phyloP scores from a whole-genome alignment of 92 coral and sea anemone species.

The Siderastrea radians region DNA sequence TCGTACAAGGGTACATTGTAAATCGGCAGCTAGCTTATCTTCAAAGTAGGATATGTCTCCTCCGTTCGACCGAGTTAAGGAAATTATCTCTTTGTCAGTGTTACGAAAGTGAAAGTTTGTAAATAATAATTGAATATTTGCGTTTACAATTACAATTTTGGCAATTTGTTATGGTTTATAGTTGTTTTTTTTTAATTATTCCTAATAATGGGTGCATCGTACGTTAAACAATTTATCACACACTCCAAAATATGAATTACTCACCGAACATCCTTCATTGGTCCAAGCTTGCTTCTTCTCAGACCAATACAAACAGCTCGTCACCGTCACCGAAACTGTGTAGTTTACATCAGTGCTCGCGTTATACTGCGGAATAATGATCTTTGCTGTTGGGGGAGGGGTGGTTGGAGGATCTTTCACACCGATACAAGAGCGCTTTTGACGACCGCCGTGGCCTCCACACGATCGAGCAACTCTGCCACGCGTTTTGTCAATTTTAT shows the following conservation, averaged over 20 bases:
- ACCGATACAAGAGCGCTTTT: conserved; percentile 79
- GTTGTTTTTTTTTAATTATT: no score
- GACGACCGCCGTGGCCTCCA: conserved; percentile 53
- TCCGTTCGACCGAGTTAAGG: no score
- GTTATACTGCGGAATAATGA: conserved; percentile 72
- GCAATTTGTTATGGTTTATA: no score
- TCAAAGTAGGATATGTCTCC: no score
- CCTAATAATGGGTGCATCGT: no score
- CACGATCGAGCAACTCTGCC: conserved; percentile 67
- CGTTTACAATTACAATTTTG: no score
- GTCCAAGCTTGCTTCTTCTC: conserved; percentile 79
- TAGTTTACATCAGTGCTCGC: conserved; percentile 78
- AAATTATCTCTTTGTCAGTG: no score
- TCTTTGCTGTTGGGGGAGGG: conserved; percentile 70
- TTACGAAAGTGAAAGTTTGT: no score
- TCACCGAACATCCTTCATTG: conserved; percentile 80
- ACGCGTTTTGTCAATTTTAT: background rate
- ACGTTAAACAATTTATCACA: no score
- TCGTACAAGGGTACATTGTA: no score
- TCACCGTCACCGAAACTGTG: conserved; percentile 68
- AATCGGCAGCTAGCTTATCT: no score
- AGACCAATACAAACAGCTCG: conserved; percentile 85
- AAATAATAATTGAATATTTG: no score
- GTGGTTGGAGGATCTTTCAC: conserved; percentile 88
- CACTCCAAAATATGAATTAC: background rate